phyloP scores from a whole-genome alignment of 2,888 invertebrate genomes.

The Therioaphis trifolii region DNA sequence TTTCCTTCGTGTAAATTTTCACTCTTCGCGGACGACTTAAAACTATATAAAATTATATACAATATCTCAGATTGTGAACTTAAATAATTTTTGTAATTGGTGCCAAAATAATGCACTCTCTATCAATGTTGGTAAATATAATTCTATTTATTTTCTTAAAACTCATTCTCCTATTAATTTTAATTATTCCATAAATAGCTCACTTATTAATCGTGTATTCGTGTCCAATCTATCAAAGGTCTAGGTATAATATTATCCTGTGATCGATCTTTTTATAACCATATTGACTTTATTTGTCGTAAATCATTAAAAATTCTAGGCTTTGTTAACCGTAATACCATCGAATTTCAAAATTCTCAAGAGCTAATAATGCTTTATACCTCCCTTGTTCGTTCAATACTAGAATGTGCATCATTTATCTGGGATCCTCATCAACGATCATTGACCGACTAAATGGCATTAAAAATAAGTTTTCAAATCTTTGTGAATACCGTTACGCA shows the following conservation, averaged over 20 bases:
- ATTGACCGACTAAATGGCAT: background rate
- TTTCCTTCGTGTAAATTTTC: too few species aligned
- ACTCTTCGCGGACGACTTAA: too few species aligned
- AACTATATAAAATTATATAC: too few species aligned
- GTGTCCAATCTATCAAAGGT: too few species aligned
- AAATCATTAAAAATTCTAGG: background rate
- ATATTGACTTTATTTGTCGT: background rate
- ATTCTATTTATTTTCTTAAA: background rate
- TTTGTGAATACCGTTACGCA: too few species aligned
- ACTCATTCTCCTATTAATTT: conserved; percentile 2
- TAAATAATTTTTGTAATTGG: background rate
- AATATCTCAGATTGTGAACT: background rate
- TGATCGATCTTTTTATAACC: too few species aligned
- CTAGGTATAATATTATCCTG: too few species aligned
- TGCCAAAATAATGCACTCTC: background rate
- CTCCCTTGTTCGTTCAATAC: background rate
- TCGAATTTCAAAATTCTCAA: conserved; percentile 1
- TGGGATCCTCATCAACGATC: conserved; percentile 2
- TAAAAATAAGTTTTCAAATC: too few species aligned
- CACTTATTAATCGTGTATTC: background rate
- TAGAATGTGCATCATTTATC: background rate
- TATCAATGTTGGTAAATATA: background rate
- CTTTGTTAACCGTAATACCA: background rate
- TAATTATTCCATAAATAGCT: background rate
- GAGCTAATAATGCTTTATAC: background rate